Base-by-base conservation (phyloP, 2,797 vertebrate species). In the Mergus octosetaceus region DNA sequence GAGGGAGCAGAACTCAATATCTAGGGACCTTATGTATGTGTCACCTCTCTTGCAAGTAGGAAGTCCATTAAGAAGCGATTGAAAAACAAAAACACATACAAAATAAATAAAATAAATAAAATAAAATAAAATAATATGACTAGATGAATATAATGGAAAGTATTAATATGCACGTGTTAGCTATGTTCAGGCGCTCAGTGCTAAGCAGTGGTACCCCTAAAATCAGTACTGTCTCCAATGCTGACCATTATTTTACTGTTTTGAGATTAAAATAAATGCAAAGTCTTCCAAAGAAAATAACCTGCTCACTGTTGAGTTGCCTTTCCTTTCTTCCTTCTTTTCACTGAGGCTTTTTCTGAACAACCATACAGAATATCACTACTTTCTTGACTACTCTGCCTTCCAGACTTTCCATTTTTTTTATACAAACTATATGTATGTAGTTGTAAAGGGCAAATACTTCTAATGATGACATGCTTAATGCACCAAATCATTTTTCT, bases 21-120 rank as follows among this genome's bases (percentile, higher is more conserved):
- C 45, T 8, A 1, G 6, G 1, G 3, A 10, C 1, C 3, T 24
- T 60, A 60, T 9, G 3, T 11, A 20, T 57, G 8, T 43, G 4
- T 47, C 18, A 61, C 16, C 5, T 51, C n/a, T 64, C 2, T 4
- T n/a, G 36, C 14, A 51, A 47, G n/a, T 81, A 34, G 11, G 47
- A 92, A 45, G 16, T 18, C 10, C 51, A 7, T 47, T 45, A 80
- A 69, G 7, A 78, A 78, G 7, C 4, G 6, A 57, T 81, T 28
- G 27, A 28, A 53, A 53, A 53, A 53, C 14, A 53, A 53, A 53
- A 8, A 53, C 24, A 53, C 13, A 25, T 13, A 49, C 7, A 49
- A 49, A 49, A 49, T 49, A 47, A 54, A 54, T 54, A 54, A 28
- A 28, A 54, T 54, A 54, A 54, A 30, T n/a, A n/a, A 54, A 60